Evolutionary conservation across 2,797 vertebrate species (phyloP).

Genomic region (Buphagus erythrorhynchus): DNA sequence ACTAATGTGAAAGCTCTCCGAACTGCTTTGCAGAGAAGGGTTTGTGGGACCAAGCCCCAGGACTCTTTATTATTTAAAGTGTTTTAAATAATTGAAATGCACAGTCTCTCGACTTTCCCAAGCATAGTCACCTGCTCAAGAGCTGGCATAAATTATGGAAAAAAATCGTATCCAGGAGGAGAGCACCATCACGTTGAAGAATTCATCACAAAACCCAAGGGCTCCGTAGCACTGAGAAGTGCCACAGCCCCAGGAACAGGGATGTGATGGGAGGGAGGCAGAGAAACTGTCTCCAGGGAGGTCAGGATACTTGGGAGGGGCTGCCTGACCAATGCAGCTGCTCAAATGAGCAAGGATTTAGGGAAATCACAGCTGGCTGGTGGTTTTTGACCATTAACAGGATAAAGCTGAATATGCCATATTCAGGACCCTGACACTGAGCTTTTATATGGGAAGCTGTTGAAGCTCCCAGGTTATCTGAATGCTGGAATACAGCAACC

Average conservation of each 20-base stretch:
- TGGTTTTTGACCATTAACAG: background rate
- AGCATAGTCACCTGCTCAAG: background rate
- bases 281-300: background rate
- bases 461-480: background rate
- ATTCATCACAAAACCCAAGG: background rate
- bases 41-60: background rate
- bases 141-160: background rate
- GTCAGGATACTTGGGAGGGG: background rate
- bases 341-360: background rate
- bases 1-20: background rate
- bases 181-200: background rate
- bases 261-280: background rate
- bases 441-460: background rate
- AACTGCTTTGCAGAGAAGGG: background rate
- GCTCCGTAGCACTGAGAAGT: background rate
- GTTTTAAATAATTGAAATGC: background rate
- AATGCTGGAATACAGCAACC: background rate
- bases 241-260: background rate
- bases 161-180: background rate
- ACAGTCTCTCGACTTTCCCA: background rate
- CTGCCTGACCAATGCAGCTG: background rate
- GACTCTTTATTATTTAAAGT: conserved; percentile 16
- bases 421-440: background rate
- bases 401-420: conserved; percentile 2
- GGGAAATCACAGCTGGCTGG: background rate